Evolutionary conservation across 2,888 invertebrate genomes (phyloP), one percentile per base, ranked within the genome.

Genomic region (Ectemnius continuus): DNA sequence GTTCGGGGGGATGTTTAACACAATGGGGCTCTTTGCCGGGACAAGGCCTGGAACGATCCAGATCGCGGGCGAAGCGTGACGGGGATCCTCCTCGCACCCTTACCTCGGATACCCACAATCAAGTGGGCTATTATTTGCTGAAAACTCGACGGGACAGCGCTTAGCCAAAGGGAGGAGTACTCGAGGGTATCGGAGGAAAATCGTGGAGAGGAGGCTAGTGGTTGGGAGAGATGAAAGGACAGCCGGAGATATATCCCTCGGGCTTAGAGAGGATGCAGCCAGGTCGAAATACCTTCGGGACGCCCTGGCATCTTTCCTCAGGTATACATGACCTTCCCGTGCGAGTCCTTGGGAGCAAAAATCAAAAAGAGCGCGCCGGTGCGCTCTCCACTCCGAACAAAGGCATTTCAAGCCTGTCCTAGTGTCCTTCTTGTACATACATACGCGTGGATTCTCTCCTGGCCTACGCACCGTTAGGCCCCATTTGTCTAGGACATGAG

Each of bases 401-500:
- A 85, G 81, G 77, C 76, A 36, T 36, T 36, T 36, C 36, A 11
- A 11, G 1, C 8, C 36, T 11, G 67, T 75, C 61, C 71, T 78
- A 67, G 23, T 63, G 70, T 59, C 64, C 67, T 64, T 23, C 68
- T 80, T 75, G 76, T 73, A 70, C 75, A 70, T 68, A 70, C 75
- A 70, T 68, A 63, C 60, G 78, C 61, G 70, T 48, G 14, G 65
- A 71, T 45, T 18, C 65, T 18, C 65, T 69, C 47, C 61, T 74
- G 73, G 75, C 72, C 70, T 79, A 76, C 79, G 81, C 83, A 81
- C 86, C 84, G 88, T 87, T 88, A 84, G 82, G 76, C 75, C 75
- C 86, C 85, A 86, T 87, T 85, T 85, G 82, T 86, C 86, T 82
- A 84, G 78, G 81, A 85, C 78, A 73, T 68, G 71, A 65, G 76